These are phyloP conservation scores for Trididemnum nubilum DNA, from an alignment of 23 tunicate genomes.

Conservation along the genomic window DNA sequence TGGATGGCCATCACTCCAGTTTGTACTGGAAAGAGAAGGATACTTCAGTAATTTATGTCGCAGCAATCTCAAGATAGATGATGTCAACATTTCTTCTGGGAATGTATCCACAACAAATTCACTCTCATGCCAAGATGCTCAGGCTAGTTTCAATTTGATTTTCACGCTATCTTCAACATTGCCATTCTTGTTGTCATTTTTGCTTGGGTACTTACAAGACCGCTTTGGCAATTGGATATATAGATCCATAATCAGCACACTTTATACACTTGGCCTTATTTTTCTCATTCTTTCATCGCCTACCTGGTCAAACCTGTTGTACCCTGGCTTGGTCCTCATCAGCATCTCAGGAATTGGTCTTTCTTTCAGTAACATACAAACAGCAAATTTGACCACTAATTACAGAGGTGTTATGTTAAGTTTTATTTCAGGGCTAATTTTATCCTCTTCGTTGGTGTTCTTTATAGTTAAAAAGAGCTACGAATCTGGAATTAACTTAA, in stretches of 20 bases:
- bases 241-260: conserved; percentile 4
- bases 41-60: conserved; percentile 38
- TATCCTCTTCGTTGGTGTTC: conserved; percentile 44
- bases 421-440: conserved; percentile 39
- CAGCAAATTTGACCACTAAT: conserved; percentile 31
- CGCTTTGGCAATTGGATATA: conserved; percentile 60
- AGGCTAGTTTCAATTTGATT: conserved; percentile 37
- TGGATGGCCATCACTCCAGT: conserved; percentile 68
- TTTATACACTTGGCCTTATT: conserved; percentile 35
- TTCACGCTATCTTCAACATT: conserved; percentile 36
- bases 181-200: conserved; percentile 27
- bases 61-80: too few species aligned
- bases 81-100: not conserved
- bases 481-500: conserved; percentile 25
- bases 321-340: conserved; percentile 34
- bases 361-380: conserved; percentile 51
- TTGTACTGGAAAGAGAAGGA: conserved; percentile 46
- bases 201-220: conserved; percentile 50
- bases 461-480: conserved; percentile 37
- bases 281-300: conserved; percentile 40
- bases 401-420: conserved; percentile 32
- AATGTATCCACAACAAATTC: not conserved
- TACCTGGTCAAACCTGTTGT: conserved; percentile 29
- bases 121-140: conserved; percentile 6
- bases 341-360: conserved; percentile 40